Percentiles rank a stretch among this genome's conserved stretches.
These are phyloP conservation scores for Lordiphosa stackelbergi DNA, from an alignment of 1,140 invertebrate species.

Conservation along the genomic window DNA sequence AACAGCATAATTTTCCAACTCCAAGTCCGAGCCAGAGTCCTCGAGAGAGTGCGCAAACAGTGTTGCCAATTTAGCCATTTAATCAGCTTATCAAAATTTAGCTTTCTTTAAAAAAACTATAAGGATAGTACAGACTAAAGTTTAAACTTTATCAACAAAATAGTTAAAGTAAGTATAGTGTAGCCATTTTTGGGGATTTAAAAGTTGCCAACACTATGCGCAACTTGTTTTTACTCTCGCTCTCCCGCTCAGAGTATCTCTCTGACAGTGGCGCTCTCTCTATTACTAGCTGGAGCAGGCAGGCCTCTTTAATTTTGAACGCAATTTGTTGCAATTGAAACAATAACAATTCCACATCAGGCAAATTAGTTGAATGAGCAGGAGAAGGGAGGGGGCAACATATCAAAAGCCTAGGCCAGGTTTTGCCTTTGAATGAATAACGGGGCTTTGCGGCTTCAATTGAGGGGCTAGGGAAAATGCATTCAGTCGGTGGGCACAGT, in stretches of 20 bases:
- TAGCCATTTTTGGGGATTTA: slow-evolving; percentile 8
- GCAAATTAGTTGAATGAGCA: slow-evolving; percentile 65
- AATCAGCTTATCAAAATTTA: too few species aligned
- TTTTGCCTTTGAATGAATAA: slow-evolving; percentile 26
- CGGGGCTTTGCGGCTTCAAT: slow-evolving; percentile 16
- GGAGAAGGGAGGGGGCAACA: not conserved
- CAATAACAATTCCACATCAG: slow-evolving; percentile 62
- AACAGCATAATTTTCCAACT: slow-evolving; percentile 38
- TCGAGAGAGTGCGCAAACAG: slow-evolving; percentile 4
- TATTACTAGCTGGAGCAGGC: slow-evolving; percentile 11
- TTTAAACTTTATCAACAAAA: too few species aligned
- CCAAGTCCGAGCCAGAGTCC: slow-evolving; percentile 35
- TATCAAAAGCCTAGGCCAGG: slow-evolving; percentile 23
- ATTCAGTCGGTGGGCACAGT: slow-evolving; percentile 15
- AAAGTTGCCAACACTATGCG: slow-evolving; percentile 14
- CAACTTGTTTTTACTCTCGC: slow-evolving; percentile 33
- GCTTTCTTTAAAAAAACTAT: too few species aligned
- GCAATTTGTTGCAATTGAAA: slow-evolving; percentile 74
- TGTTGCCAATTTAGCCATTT: too few species aligned
- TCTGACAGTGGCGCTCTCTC: slow-evolving; percentile 4
- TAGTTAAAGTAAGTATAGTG: too few species aligned
- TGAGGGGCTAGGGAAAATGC: slow-evolving; percentile 12
- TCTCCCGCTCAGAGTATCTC: slow-evolving; percentile 3
- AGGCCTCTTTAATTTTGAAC: slow-evolving; percentile 28
- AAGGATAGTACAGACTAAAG: too few species aligned